Evolutionary conservation across 2,888 invertebrate species (phyloP), one percentile per base, ranked within the genome.

Genomic region (Bellardia bayeri): DNA sequence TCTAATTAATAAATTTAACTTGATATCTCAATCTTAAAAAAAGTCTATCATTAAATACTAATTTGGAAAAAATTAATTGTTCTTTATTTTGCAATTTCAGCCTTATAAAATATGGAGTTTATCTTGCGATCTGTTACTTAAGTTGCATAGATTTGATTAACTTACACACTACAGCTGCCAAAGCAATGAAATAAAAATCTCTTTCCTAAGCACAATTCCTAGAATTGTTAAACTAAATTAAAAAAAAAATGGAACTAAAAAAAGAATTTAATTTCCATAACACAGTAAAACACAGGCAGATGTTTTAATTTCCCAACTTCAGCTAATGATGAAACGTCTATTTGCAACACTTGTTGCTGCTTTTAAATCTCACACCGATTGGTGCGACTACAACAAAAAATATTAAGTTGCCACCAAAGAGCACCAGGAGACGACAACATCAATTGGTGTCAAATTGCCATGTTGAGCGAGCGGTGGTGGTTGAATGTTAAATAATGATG

Each of bases 371-470:
- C 68, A 54, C 74, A 85, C 54, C 68, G 85, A 85, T 85, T 85
- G 80, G 85, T 69, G 80, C 40, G 63, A 56, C 68, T 16, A 9
- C n/a, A 81, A 23, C 23, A 23, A 23, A 68, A 85, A 81, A 45
- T 85, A 85, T 85, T 75, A 69, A 81, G 75, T 85, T 85, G 80
- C 80, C 85, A 80, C 66, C 58, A 80, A 69, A 63, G 68, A 54
- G 54, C 23, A 63, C 30, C 66, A 33, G 56, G 37, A 66, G 54
- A 64, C 40, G 64, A 56, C 61, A 56, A 54, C 63, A 69, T 75
- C 61, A 63, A 69, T 58, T 75, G 80, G 75, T 85, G 56, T 85
- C 85, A 85, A 81, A 75, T 85, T 85, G 68, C 85, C 68, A 30
- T 51, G n/a, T 66, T 40, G 49, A 61, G 9, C 23, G 54, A 11